Evolutionary conservation across 2,113 vertebrate genomes (phyloP).

Genomic region (Cervus canadensis): DNA sequence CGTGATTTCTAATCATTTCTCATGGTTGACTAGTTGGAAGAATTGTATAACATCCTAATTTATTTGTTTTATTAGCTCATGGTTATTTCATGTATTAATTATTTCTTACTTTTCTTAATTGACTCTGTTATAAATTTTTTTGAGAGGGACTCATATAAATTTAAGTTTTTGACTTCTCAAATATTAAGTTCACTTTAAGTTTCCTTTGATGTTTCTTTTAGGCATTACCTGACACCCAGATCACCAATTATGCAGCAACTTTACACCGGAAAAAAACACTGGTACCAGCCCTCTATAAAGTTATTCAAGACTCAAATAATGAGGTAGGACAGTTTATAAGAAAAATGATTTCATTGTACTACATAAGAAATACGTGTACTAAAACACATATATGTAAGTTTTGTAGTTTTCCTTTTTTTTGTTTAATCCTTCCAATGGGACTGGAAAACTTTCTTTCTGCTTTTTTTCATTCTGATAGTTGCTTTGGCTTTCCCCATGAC

Average conservation of each 20-base stretch:
- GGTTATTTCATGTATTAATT: neutral
- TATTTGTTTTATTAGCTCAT: neutral
- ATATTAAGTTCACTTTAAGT: slow-evolving; percentile 24
- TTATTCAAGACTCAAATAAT: slow-evolving; percentile 95
- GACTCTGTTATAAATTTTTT: neutral
- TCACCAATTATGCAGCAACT: slow-evolving; percentile 92
- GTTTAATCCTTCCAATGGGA: neutral
- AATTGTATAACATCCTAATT: neutral
- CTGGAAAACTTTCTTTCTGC: slow-evolving; percentile 44
- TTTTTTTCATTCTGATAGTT: slow-evolving; percentile 57
- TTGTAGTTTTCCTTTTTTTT: slow-evolving; percentile 34
- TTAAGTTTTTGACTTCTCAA: slow-evolving; percentile 8
- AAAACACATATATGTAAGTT: slow-evolving; percentile 7
- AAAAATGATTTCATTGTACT: neutral
- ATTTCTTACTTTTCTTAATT: slow-evolving; percentile 37
- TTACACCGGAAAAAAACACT: slow-evolving; percentile 93
- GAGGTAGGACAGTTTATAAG: slow-evolving; percentile 84
- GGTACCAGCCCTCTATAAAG: slow-evolving; percentile 94
- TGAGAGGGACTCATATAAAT: neutral
- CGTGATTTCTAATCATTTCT: slow-evolving; percentile 30
- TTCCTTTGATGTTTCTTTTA: slow-evolving; percentile 63
- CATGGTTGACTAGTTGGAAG: neutral
- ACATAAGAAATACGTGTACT: neutral
- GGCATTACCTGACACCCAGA: slow-evolving; percentile 95
- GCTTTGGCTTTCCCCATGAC: slow-evolving; percentile 56